phyloP scores from a whole-genome alignment of 2,113 vertebrate species.

The Channa argus region DNA sequence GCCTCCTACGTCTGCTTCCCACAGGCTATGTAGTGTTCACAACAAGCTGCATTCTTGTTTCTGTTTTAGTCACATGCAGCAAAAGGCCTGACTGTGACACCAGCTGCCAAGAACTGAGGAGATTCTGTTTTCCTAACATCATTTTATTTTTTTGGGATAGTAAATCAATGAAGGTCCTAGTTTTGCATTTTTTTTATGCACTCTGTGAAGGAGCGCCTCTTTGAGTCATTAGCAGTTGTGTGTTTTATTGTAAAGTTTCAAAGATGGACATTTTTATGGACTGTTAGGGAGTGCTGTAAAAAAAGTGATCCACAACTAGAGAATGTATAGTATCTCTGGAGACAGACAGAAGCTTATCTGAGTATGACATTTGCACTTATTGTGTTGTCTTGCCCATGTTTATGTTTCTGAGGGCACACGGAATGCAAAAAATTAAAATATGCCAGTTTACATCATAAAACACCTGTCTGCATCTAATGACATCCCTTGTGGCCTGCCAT shows the following conservation, averaged over 20 bases:
- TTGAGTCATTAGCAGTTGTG: not conserved
- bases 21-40: conserved; percentile 66
- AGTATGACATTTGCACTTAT: conserved; percentile 1
- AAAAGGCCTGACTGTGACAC: conserved; percentile 30
- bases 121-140: not conserved
- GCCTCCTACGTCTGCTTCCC: conserved; percentile 72
- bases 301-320: not conserved
- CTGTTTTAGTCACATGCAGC: conserved; percentile 66
- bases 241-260: not conserved
- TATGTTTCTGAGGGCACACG: not conserved
- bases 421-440: conserved; percentile 24
- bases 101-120: conserved; percentile 3
- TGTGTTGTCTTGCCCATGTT: not conserved
- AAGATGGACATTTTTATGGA: not conserved
- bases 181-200: not conserved
- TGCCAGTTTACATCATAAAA: too few relatives aligned
- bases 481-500: conserved; percentile 53
- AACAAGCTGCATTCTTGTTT: conserved; percentile 72
- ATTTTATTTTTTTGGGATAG: not conserved
- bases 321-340: not conserved
- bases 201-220: not conserved
- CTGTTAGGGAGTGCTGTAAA: too few relatives aligned
- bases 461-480: conserved; percentile 61
- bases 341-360: conserved; percentile 17
- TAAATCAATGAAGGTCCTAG: not conserved